Percentiles rank a stretch among this genome's conserved stretches.
phyloP scores from a whole-genome alignment of 1,140 invertebrate species.

The Listronotus oregonensis region DNA sequence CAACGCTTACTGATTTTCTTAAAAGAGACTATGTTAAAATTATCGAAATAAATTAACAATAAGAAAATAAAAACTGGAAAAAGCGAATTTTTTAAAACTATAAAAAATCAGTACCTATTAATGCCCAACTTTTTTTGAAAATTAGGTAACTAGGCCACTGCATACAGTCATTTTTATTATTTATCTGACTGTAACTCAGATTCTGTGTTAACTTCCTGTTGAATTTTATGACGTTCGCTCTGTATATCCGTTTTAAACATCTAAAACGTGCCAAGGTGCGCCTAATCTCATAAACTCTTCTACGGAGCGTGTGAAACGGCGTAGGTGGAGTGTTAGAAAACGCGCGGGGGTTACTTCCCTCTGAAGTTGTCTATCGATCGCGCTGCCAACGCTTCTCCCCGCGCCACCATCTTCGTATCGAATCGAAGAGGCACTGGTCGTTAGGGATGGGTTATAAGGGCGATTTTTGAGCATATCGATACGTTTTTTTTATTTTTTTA shows the following conservation, averaged over 20 bases:
- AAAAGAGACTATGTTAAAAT: too few relatives aligned
- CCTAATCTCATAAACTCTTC: constrained; percentile 15
- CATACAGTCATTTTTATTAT: too few relatives aligned
- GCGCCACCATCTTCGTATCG: constrained; percentile 4
- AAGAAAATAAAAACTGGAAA: too few relatives aligned
- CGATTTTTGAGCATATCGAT: background rate
- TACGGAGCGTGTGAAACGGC: constrained; percentile 3
- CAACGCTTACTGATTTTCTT: too few relatives aligned
- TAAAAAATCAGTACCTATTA: too few relatives aligned
- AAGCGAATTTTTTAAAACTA: too few relatives aligned
- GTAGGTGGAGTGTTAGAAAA: constrained; percentile 17
- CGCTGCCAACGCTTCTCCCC: constrained; percentile 5
- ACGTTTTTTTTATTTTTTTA: background rate
- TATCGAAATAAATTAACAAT: too few relatives aligned
- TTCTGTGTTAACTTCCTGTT: background rate
- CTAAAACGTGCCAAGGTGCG: constrained; percentile 14
- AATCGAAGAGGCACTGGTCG: background rate
- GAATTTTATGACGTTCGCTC: background rate
- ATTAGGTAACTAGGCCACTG: too few relatives aligned
- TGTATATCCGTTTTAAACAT: background rate
- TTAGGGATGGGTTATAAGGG: background rate
- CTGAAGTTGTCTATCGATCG: constrained; percentile 23
- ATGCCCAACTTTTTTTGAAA: too few relatives aligned
- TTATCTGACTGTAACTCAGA: too few relatives aligned
- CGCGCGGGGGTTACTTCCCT: constrained; percentile 11